phyloP scores from a whole-genome alignment of 2,888 invertebrate species.

The Hedychridium roseum region DNA sequence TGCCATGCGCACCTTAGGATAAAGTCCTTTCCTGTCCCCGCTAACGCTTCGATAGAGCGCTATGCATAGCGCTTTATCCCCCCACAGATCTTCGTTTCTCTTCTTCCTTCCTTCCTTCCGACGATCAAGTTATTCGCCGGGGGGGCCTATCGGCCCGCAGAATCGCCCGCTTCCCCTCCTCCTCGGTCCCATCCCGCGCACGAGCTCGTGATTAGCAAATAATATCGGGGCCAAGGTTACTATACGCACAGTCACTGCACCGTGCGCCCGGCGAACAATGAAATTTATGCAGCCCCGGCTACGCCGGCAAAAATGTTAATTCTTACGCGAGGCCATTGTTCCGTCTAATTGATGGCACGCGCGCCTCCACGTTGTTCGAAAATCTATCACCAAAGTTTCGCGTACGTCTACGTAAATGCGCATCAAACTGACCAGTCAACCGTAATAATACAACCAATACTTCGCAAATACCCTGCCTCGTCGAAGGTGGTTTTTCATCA shows the following conservation, averaged over 20 bases:
- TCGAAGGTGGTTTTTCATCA: no score
- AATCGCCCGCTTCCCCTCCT: constrained; percentile 13
- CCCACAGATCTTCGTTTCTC: no score
- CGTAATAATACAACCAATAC: no score
- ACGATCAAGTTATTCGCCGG: constrained; percentile 25
- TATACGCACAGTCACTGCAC: constrained; percentile 28
- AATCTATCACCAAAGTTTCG: no score
- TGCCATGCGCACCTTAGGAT: no score
- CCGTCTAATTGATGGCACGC: constrained; percentile 18
- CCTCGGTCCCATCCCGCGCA: constrained; percentile 13
- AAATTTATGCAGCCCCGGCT: constrained; percentile 34
- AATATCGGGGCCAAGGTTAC: constrained; percentile 59
- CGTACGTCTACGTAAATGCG: no score
- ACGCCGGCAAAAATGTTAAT: constrained; percentile 47
- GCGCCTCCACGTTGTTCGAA: constrained; percentile 2
- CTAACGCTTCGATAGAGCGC: no score
- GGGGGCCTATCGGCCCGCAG: constrained; percentile 30
- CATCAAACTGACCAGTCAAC: no score
- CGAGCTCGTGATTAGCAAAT: constrained; percentile 47
- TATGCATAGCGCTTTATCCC: no score
- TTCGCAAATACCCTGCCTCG: no score
- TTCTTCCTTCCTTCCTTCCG: constrained; percentile 22
- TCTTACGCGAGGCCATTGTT: constrained; percentile 35
- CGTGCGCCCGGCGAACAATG: constrained; percentile 37
- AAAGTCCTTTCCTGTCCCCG: no score